Percentiles rank a stretch among this genome's conserved stretches.
These are phyloP conservation scores for Phlogophora meticulosa DNA, from an alignment of 2,888 invertebrate species.

Conservation along the genomic window DNA sequence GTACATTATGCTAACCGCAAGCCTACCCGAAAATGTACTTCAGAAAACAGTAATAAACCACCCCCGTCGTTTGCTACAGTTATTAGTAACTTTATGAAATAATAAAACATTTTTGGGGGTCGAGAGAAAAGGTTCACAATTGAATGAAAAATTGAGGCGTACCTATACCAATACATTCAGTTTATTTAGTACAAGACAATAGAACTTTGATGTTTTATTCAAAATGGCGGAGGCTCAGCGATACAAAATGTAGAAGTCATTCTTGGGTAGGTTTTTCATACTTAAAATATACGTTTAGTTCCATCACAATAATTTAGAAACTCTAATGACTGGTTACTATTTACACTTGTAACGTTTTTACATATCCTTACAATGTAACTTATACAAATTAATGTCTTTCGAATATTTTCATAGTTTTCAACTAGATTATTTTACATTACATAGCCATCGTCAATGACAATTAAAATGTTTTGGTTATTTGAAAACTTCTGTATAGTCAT, in stretches of 20 bases:
- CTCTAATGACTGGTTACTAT: slow-evolving; percentile 59
- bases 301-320: slow-evolving; percentile 64
- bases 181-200: slow-evolving; percentile 5
- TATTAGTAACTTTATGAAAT: slow-evolving; percentile 50
- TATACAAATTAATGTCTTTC: slow-evolving; percentile 42
- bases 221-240: neutral
- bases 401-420: slow-evolving; percentile 54
- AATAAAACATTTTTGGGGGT: slow-evolving; percentile 32
- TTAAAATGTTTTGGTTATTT: slow-evolving; percentile 17
- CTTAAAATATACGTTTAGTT: slow-evolving; percentile 37
- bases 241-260: slow-evolving; percentile 5
- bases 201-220: neutral
- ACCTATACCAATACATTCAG: neutral
- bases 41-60: slow-evolving; percentile 52
- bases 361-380: slow-evolving; percentile 45
- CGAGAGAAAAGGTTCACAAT: slow-evolving; percentile 10
- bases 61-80: slow-evolving; percentile 33
- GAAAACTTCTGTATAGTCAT: neutral
- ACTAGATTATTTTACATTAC: slow-evolving; percentile 41
- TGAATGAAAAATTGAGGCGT: slow-evolving; percentile 1
- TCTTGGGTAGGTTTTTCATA: slow-evolving; percentile 37
- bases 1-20: slow-evolving; percentile 58
- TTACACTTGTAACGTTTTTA: slow-evolving; percentile 66
- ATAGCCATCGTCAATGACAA: slow-evolving; percentile 17
- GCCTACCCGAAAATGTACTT: slow-evolving; percentile 56